Percentiles rank a stretch among this genome's conserved stretches.
These are phyloP conservation scores for Sisyra nigra DNA, from an alignment of 2,888 invertebrate species.

Conservation along the genomic window DNA sequence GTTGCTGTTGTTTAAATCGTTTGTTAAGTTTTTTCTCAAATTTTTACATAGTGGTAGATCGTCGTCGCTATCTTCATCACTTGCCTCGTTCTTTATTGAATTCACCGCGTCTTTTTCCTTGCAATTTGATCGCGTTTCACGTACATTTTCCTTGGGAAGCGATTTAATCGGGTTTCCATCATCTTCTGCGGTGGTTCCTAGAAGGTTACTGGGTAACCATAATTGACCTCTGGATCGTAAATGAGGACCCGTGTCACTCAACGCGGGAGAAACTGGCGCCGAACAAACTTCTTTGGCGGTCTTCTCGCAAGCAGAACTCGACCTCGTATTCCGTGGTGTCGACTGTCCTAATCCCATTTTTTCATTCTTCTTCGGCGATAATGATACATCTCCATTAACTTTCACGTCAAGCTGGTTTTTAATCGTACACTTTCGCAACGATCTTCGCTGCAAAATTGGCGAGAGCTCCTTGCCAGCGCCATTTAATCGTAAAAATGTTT, in stretches of 20 bases:
- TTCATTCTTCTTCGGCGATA: background rate
- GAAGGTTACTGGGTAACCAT: conserved; percentile 20
- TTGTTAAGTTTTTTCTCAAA: conserved; percentile 15
- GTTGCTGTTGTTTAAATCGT: conserved; percentile 2
- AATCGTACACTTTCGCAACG: conserved; percentile 9
- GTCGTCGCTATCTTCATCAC: conserved; percentile 23
- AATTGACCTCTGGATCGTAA: conserved; percentile 25
- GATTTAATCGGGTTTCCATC: conserved; percentile 20
- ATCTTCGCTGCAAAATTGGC: conserved; percentile 9
- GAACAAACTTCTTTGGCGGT: conserved; percentile 5
- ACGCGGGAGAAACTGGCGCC: conserved; percentile 18
- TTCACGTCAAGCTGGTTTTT: conserved; percentile 6
- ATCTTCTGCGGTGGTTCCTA: conserved; percentile 25
- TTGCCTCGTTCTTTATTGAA: conserved; percentile 24
- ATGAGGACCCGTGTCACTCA: conserved; percentile 22
- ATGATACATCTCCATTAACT: background rate
- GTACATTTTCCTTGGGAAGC: conserved; percentile 17
- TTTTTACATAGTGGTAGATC: conserved; percentile 18
- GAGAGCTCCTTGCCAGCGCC: conserved; percentile 20
- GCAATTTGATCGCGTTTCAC: background rate
- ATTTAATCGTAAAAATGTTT: conserved; percentile 47
- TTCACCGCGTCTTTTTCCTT: background rate
- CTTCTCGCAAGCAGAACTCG: conserved; percentile 12
- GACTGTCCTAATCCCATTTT: background rate
- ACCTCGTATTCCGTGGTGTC: conserved; percentile 14